Evolutionary conservation across 1,140 invertebrate genomes (phyloP).

Genomic region (Chelonus insularis): DNA sequence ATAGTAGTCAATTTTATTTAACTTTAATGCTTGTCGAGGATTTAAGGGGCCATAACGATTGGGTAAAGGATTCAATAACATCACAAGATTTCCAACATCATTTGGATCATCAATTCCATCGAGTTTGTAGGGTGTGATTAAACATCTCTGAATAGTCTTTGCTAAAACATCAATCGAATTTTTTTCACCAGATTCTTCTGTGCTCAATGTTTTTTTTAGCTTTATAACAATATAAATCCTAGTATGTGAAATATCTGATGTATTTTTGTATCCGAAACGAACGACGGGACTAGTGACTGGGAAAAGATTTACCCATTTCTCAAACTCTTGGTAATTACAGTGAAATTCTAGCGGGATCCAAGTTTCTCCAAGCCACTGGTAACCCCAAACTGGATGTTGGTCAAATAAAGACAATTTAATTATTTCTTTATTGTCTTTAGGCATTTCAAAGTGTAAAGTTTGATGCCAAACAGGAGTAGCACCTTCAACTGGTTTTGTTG

Average conservation of each 20-base stretch:
- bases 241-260: conserved; percentile 48
- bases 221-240: conserved; percentile 54
- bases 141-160: conserved; percentile 51
- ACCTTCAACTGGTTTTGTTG: conserved; percentile 47
- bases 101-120: conserved; percentile 43
- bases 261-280: conserved; percentile 55
- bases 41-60: conserved; percentile 50
- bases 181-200: conserved; percentile 36
- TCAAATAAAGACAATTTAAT: conserved; percentile 53
- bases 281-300: conserved; percentile 47
- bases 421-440: conserved; percentile 39
- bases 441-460: conserved; percentile 50
- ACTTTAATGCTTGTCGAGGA: conserved; percentile 50
- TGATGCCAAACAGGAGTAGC: conserved; percentile 56
- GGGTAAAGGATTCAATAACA: conserved; percentile 46
- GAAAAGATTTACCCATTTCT: conserved; percentile 53
- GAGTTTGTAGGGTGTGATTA: conserved; percentile 50
- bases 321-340: conserved; percentile 51
- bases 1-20: conserved; percentile 55
- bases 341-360: conserved; percentile 49
- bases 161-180: conserved; percentile 42
- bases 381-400: conserved; percentile 56
- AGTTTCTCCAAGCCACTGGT: conserved; percentile 55
- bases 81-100: conserved; percentile 45
- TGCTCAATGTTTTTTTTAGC: conserved; percentile 47